Conservation (phyloP, 2,113 vertebrate species). For the Dasyurus viverrinus region DNA sequence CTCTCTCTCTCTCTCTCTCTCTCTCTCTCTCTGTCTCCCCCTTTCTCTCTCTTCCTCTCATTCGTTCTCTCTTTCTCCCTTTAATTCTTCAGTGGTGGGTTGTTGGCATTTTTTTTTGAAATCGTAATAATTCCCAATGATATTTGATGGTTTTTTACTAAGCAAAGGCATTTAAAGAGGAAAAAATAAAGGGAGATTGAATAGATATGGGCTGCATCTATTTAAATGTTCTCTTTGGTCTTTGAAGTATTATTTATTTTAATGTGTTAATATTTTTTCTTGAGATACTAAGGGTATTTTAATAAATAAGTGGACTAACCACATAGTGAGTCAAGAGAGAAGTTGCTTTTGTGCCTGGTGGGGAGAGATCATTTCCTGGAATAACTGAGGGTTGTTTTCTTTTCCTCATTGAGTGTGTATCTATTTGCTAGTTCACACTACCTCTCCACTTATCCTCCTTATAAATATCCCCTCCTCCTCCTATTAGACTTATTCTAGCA, state of each 20-base stretch:
- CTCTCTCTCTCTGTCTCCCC: slow-evolving; percentile 15
- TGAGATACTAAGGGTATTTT: not conserved
- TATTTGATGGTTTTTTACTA: slow-evolving; percentile 82
- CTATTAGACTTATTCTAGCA: accelerated
- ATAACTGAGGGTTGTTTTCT: not conserved
- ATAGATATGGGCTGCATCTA: slow-evolving; percentile 69
- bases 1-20: slow-evolving; percentile 71
- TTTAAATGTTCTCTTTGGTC: slow-evolving; percentile 75
- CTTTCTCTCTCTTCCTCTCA: slow-evolving; percentile 57
- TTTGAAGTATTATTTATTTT: slow-evolving; percentile 75
- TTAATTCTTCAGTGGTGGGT: slow-evolving; percentile 80
- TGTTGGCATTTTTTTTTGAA: slow-evolving; percentile 71
- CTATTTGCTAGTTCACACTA: not conserved
- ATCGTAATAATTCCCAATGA: slow-evolving; percentile 81
- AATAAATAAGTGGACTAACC: accelerated
- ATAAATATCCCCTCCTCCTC: accelerated
- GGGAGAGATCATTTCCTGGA: not conserved
- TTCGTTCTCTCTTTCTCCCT: slow-evolving; percentile 65
- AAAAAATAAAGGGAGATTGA: slow-evolving; percentile 65
- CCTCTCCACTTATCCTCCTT: not conserved
- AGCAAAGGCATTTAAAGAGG: slow-evolving; percentile 79
- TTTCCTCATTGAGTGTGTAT: not conserved
- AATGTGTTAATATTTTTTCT: slow-evolving; percentile 55
- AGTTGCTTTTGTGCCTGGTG: accelerated
- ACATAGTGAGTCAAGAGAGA: not conserved